A percentile compares a stretch with the other conserved stretches of the same genome.
Conservation (phyloP, 2,797 vertebrate genomes). For the Oryzias dopingdopingensis region DNA sequence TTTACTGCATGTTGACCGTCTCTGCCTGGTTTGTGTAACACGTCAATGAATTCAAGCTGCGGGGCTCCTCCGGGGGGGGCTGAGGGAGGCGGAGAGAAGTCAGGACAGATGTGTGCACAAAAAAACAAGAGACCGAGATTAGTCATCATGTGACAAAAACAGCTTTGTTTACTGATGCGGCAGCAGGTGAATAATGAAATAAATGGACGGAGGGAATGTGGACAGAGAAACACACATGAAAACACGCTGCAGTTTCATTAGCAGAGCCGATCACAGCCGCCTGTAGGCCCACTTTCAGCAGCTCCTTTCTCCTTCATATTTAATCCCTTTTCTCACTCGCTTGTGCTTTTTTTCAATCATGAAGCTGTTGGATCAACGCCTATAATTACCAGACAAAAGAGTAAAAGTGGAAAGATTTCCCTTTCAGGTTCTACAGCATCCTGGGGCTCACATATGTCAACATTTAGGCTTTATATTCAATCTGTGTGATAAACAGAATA, state of each 20-base stretch:
- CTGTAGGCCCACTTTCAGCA: constrained; percentile 30
- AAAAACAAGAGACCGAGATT: constrained; percentile 17
- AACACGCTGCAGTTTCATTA: constrained; percentile 43
- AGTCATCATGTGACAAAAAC: constrained; percentile 46
- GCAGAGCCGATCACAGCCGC: constrained; percentile 16
- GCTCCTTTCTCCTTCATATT: not conserved
- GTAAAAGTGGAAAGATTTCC: not conserved
- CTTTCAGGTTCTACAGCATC: not conserved
- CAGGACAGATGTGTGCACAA: constrained; percentile 9
- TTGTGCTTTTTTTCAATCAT: constrained; percentile 26
- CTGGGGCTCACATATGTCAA: too few relatives aligned
- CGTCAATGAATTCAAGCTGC: constrained; percentile 25
- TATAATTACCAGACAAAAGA: constrained; percentile 18
- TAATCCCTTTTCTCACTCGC: constrained; percentile 6
- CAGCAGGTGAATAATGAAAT: constrained; percentile 58
- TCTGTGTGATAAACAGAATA: too few relatives aligned
- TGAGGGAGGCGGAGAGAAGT: not conserved
- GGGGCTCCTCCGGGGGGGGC: too few relatives aligned
- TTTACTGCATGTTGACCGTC: constrained; percentile 3
- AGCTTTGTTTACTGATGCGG: constrained; percentile 27
- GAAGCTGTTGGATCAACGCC: constrained; percentile 8
- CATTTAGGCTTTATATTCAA: too few relatives aligned
- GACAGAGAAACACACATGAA: constrained; percentile 26
- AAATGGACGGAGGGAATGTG: constrained; percentile 11
- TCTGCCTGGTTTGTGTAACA: not conserved